Conservation (phyloP, 2,113 vertebrate species). For the Hippotragus niger region DNA sequence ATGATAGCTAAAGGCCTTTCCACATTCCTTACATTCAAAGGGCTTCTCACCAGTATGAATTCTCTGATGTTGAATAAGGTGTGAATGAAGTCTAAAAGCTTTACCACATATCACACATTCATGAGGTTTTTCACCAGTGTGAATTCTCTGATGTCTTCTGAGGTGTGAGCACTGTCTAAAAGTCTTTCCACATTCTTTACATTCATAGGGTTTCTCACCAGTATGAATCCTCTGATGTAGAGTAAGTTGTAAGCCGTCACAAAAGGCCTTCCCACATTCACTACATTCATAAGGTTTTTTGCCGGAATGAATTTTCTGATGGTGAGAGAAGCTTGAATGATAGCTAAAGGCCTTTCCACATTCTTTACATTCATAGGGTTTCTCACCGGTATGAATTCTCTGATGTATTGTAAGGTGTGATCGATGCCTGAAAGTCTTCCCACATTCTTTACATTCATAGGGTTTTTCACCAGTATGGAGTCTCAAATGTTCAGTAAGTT, state of each 20-base stretch:
- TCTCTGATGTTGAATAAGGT: background rate
- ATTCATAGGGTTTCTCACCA: background rate
- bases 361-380: slow-evolving; percentile 18
- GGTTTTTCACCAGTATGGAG: slow-evolving; percentile 53
- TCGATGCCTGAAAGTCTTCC: slow-evolving; percentile 22
- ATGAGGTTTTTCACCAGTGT: background rate
- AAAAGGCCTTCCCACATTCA: background rate
- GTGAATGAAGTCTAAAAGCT: background rate
- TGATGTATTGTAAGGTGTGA: slow-evolving; percentile 10
- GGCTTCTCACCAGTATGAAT: background rate
- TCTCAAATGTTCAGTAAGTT: slow-evolving; percentile 37
- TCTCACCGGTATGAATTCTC: slow-evolving; percentile 24
- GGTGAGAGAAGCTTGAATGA: slow-evolving; percentile 21
- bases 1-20: slow-evolving; percentile 30
- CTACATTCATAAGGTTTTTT: background rate
- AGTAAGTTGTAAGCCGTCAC: background rate
- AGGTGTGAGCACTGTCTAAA: background rate
- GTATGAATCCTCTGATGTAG: background rate
- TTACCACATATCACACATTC: background rate
- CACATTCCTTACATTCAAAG: slow-evolving; percentile 7
- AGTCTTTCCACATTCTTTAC: background rate
- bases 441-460: slow-evolving; percentile 29
- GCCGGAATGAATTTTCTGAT: slow-evolving; percentile 25
- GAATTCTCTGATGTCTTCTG: background rate
- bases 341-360: slow-evolving; percentile 27